Conservation (phyloP, 2,888 invertebrate species). For the Blastobasis lacticolella region DNA sequence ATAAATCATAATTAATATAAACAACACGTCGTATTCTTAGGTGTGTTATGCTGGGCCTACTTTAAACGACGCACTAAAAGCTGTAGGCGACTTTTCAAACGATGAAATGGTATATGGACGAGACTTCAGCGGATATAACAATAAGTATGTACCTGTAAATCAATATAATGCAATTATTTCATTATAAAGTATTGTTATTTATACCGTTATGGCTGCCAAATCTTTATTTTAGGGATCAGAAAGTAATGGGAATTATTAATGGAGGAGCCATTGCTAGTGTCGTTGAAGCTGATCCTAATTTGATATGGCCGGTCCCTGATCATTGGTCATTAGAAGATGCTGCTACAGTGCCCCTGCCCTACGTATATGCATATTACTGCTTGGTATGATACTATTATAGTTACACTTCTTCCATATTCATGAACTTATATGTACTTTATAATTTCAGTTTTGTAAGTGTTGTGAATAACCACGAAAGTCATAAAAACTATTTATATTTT, state of each 20-base stretch:
- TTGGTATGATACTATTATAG: slow-evolving; percentile 20
- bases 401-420: too few relatives aligned
- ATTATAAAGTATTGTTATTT: too few relatives aligned
- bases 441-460: too few relatives aligned
- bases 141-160: slow-evolving; percentile 22
- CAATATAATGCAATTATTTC: too few relatives aligned
- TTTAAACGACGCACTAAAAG: slow-evolving; percentile 25
- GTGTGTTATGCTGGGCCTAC: slow-evolving; percentile 34
- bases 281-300: slow-evolving; percentile 61
- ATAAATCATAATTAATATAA: background rate
- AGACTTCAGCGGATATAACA: slow-evolving; percentile 41
- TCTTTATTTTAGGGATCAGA: slow-evolving; percentile 47
- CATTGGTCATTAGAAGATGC: slow-evolving; percentile 81
- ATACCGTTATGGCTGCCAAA: too few relatives aligned
- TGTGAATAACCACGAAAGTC: too few relatives aligned
- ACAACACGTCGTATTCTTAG: slow-evolving; percentile 14
- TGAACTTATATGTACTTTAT: too few relatives aligned
- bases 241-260: slow-evolving; percentile 77
- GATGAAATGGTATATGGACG: slow-evolving; percentile 25
- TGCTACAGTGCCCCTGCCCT: slow-evolving; percentile 82
- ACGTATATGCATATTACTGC: slow-evolving; percentile 37
- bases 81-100: slow-evolving; percentile 10
- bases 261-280: slow-evolving; percentile 68
- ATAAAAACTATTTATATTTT: too few relatives aligned
- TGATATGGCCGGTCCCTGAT: slow-evolving; percentile 78